Base-by-base conservation (phyloP, 2,888 invertebrate genomes). In the Leucophenga maculata region DNA sequence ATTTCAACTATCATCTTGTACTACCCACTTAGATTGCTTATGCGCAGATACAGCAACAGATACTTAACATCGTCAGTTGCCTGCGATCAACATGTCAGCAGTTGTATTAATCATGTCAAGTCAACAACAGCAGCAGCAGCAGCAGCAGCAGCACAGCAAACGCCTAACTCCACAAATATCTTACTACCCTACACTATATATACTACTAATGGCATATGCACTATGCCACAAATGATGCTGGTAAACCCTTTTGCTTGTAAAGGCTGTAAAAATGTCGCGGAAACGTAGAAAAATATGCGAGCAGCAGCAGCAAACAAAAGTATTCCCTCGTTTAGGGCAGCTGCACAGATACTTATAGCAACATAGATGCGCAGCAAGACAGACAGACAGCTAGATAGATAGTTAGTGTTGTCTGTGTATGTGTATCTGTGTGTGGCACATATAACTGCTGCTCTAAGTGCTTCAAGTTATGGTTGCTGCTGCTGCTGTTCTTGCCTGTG, bases 91-190 rank as follows among this genome's bases (percentile, higher is more conserved):
- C 77, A 81, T 84, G 85, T 85, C 85, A 86, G 83, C 85, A 81
- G 77, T 75, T 72, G 75, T 76, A 86, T 86, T 85, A 85, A 85
- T 86, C 85, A 86, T 85, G 85, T 85, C 85, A 85, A 79, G 77
- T 78, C 77, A 78, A 74, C 75, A 76, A 68, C 73, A 66, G 11
- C 68, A 62, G 16, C 44, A 20, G 32, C 67, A 60, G 59, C 31
- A 22, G 13, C 9, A 64, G 64, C 16, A 60, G 44, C 64, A 44
- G 20, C 11, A 67, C 73, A 71, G 50, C 72, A 71, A 69, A 71
- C 69, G 66, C 68, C 68, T 64, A 69, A 26, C 26, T 26, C 13
- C 55, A 3, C 16, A 62, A 31, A n/a, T n/a, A n/a, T n/a, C n/a
- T n/a, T 65, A 39, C 31, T 26, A 1, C 50, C 50, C 1, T 6